These are phyloP conservation scores for Papilio aristodemus DNA, from an alignment of 1,140 invertebrate genomes.

Conservation along the genomic window DNA sequence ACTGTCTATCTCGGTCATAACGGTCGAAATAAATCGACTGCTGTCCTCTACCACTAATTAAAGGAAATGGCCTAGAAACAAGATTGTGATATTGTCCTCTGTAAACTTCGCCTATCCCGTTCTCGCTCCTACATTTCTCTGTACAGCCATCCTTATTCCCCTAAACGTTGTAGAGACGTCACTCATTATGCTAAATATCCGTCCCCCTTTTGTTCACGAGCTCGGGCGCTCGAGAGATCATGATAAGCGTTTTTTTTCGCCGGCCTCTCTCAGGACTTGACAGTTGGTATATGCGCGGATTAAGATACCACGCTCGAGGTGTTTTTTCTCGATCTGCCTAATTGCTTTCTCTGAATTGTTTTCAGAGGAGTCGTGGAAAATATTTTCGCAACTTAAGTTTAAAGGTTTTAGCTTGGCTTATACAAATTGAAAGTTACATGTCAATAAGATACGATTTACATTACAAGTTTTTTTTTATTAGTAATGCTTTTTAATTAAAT, in stretches of 20 bases:
- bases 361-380: constrained; percentile 14
- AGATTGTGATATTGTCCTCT: constrained; percentile 79
- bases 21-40: constrained; percentile 62
- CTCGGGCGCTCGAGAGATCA: constrained; percentile 71
- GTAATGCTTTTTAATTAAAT: too few relatives aligned
- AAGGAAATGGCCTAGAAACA: constrained; percentile 78
- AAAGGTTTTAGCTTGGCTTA: background rate
- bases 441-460: background rate
- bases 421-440: constrained; percentile 14
- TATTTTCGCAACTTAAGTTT: background rate
- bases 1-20: constrained; percentile 65
- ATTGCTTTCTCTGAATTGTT: constrained; percentile 51
- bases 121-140: constrained; percentile 16
- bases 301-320: constrained; percentile 63
- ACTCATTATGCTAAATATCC: constrained; percentile 80
- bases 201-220: constrained; percentile 64
- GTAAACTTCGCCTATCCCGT: constrained; percentile 47
- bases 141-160: constrained; percentile 51
- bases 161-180: constrained; percentile 74
- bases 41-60: constrained; percentile 76
- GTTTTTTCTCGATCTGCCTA: constrained; percentile 54
- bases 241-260: constrained; percentile 57
- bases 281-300: constrained; percentile 77
- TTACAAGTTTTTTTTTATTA: too few relatives aligned
- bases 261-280: constrained; percentile 61